Evolutionary conservation across 2,113 vertebrate genomes (phyloP).

Genomic region (Agelaius phoeniceus): DNA sequence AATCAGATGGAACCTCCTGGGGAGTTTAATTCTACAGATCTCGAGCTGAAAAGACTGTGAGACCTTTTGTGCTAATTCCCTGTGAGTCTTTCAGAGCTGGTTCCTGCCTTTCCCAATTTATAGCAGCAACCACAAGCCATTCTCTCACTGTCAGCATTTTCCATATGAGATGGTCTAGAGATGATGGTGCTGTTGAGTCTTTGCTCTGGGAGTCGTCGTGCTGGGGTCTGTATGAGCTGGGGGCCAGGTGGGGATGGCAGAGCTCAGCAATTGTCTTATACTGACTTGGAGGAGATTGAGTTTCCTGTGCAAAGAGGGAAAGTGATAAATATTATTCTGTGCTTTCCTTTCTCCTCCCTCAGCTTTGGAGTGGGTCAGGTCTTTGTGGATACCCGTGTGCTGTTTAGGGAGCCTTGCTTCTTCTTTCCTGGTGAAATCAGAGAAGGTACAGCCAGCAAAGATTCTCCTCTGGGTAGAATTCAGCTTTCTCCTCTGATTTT

Average conservation of each 20-base stretch:
- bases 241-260: not conserved
- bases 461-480: not conserved
- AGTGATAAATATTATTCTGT: not conserved
- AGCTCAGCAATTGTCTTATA: not conserved
- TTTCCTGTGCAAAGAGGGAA: not conserved
- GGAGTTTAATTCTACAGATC: not conserved
- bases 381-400: not conserved
- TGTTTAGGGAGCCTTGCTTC: not conserved
- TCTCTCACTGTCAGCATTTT: not conserved
- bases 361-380: not conserved
- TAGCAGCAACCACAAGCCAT: not conserved
- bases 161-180: not conserved
- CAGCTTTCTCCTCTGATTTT: not conserved
- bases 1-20: not conserved
- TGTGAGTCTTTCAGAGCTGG: not conserved
- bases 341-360: not conserved
- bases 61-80: not conserved
- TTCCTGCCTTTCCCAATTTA: not conserved
- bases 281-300: not conserved
- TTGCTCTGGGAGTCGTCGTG: rapidly evolving
- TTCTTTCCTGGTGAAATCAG: not conserved
- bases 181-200: not conserved
- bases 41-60: not conserved
- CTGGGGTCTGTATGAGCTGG: not conserved
- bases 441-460: not conserved